Base-by-base conservation (phyloP, 2,888 invertebrate species). In the Dryococelus australis region DNA sequence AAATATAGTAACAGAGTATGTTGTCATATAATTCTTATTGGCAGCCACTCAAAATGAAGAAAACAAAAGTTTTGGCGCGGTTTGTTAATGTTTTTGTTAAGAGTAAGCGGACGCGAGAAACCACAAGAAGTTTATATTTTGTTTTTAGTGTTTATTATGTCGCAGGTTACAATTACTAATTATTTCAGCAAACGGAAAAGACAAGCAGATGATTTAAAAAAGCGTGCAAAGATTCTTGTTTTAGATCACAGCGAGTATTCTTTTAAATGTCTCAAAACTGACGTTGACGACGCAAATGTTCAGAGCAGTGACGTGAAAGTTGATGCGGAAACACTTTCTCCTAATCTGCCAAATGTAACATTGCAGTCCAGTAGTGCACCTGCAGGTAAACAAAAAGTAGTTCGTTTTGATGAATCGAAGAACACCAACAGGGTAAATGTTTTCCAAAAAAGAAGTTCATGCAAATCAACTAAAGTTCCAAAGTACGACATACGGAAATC, bases 131-230 rank as follows among this genome's bases (percentile, higher is more conserved):
- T 47, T 47, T 47, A 6, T 16, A 47, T 3, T 47, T 47, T 5
- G 16, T 47, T 47, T 47, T 47, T 47, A 16, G 47, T 47, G 10
- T 1, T 47, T 47, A 47, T 87, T 91, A 97, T 97, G 97, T 95
- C 96, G 89, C 97, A 97, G 92, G 95, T 96, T 90, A 95, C 96
- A 86, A 94, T 97, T 88, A 95, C 96, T 89, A 94, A 95, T 89
- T 97, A 94, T 93, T 97, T 96, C 92, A 95, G 94, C 91, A 95
- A 95, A 90, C 94, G 97, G 91, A 97, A 97, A 93, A 94, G 97
- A 90, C 94, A 95, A 88, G 96, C 95, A n/a, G 92, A 93, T 13
- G 96, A 96, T 86, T 91, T 92, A 91, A 91, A 93, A 92, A 91
- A 93, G 87, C 93, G 94, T 92, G 94, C 92, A 91, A 95, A 95